Evolutionary conservation across 35 echinoderm and acorn worm genomes (phyloP).

Genomic region (Heliocidaris erythrogramma): DNA sequence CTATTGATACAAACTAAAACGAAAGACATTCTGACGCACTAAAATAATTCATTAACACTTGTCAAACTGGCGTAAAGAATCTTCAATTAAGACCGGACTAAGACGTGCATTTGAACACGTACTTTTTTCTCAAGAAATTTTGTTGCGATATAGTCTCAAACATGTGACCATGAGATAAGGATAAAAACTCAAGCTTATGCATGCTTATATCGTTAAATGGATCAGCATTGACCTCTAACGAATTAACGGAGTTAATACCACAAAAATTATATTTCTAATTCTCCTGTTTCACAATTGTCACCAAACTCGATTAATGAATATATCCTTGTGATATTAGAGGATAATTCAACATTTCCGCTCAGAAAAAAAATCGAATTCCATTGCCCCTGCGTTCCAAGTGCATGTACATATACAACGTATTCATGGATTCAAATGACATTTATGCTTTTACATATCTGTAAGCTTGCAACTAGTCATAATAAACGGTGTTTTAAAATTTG

Average conservation of each 20-base stretch:
- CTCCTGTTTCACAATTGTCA: background rate
- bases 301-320: background rate
- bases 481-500: background rate
- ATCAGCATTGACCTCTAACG: background rate
- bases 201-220: background rate
- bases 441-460: background rate
- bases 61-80: too few relatives aligned
- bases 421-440: too few relatives aligned
- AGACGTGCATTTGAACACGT: too few relatives aligned
- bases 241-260: background rate
- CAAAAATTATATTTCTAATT: background rate
- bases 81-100: too few relatives aligned
- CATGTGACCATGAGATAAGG: background rate
- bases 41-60: too few relatives aligned
- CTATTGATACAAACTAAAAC: too few relatives aligned
- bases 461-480: background rate
- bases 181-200: background rate
- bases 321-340: background rate
- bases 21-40: too few relatives aligned
- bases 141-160: background rate
- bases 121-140: too few relatives aligned
- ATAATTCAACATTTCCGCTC: background rate
- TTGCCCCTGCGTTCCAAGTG: background rate
- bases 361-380: background rate
- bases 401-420: too few relatives aligned